Conservation (phyloP, 92 coral and sea anemone genomes). For the Phenganax subtilis region DNA sequence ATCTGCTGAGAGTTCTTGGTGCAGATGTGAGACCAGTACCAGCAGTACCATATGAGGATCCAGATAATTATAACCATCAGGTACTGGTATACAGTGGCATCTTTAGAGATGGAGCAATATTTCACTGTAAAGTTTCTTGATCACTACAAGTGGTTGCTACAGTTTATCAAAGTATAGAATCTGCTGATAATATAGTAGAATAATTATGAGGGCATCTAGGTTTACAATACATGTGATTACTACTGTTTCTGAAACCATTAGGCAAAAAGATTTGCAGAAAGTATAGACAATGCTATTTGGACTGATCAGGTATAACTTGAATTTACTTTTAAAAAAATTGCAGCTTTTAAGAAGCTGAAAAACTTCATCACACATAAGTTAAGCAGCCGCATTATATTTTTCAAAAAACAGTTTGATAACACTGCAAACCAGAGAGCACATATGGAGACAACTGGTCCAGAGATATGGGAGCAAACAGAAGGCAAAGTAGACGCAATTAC, state of each 20-base stretch:
- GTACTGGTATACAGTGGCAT: conserved; percentile 1
- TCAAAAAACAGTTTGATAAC: conserved; percentile 73
- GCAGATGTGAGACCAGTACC: conserved; percentile 88
- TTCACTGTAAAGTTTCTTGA: not conserved
- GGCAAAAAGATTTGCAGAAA: conserved; percentile 84
- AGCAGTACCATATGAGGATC: conserved; percentile 86
- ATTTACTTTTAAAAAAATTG: no score
- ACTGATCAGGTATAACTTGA: conserved; percentile 69
- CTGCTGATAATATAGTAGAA: not conserved
- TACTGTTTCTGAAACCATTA: not conserved
- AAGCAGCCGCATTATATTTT: not conserved
- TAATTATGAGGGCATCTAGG: not conserved
- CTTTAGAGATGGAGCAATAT: not conserved
- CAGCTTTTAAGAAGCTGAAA: not conserved
- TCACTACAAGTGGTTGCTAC: no score
- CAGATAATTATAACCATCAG: conserved; percentile 90
- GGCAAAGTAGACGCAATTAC: conserved; percentile 85
- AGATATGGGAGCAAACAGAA: conserved; percentile 94
- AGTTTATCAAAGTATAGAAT: no score
- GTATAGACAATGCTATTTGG: conserved; percentile 83
- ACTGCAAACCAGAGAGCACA: conserved; percentile 88
- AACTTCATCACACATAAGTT: not conserved
- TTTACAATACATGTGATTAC: not conserved
- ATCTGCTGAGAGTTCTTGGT: conserved; percentile 75
- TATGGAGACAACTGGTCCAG: conserved; percentile 97